These are phyloP conservation scores for Lepus oiostolus DNA, from an alignment of 2,797 vertebrate genomes.

Conservation along the genomic window DNA sequence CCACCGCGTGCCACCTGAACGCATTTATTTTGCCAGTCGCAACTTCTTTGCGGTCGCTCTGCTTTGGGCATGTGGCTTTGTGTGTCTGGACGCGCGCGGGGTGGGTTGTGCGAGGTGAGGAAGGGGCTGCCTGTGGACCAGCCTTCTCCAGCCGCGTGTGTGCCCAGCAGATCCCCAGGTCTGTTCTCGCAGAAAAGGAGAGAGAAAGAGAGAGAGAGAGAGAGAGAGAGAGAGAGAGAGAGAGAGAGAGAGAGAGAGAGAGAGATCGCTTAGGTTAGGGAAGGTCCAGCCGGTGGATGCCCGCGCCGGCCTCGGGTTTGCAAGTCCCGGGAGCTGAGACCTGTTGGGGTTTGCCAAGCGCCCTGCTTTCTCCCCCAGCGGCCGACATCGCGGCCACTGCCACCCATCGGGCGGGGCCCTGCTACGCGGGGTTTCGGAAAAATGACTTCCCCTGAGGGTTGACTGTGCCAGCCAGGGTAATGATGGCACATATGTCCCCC, in stretches of 20 bases:
- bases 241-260: background rate
- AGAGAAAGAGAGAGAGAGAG: too few species aligned
- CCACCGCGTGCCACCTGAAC: background rate
- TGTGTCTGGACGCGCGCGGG: background rate
- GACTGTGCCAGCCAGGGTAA: background rate
- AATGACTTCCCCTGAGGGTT: background rate
- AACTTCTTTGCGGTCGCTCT: conserved; percentile 57
- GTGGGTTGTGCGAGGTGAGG: background rate
- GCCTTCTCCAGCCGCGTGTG: background rate
- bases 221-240: too few species aligned
- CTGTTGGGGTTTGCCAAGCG: conserved; percentile 27
- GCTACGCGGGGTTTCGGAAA: background rate
- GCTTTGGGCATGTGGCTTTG: background rate
- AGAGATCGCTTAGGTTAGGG: background rate
- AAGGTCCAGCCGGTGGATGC: background rate
- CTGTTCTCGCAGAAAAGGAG: background rate
- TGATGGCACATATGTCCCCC: background rate
- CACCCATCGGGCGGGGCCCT: background rate
- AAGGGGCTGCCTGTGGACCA: background rate
- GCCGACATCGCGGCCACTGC: background rate
- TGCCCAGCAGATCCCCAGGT: background rate
- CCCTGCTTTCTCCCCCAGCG: background rate
- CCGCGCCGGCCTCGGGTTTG: background rate
- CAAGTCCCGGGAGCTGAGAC: background rate
- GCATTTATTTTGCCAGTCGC: background rate